A percentile compares a stretch with the other conserved stretches of the same genome.
phyloP scores from a whole-genome alignment of 2,797 vertebrate genomes.

The Pterois miles region DNA sequence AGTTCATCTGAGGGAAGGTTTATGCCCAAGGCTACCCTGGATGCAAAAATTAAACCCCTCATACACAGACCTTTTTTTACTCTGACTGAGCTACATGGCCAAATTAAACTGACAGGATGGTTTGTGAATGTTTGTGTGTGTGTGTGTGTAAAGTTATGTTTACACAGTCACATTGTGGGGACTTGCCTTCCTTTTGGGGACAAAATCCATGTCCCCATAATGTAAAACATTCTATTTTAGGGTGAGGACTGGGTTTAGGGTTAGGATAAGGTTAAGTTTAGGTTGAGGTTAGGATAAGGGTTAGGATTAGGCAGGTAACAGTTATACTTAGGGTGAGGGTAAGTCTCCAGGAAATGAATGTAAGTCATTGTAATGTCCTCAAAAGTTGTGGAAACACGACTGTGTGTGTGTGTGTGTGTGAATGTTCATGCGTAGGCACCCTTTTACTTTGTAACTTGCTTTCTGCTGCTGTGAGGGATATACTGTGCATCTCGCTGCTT shows the following conservation, averaged over 20 bases:
- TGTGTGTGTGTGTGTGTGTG: constrained; percentile 30
- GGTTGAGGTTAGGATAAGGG: too few species aligned
- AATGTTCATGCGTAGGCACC: constrained; percentile 53
- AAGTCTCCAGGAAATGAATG: too few species aligned
- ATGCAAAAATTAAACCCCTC: constrained; percentile 30
- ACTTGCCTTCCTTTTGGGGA: too few species aligned
- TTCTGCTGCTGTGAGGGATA: constrained; percentile 58
- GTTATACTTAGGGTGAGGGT: too few species aligned
- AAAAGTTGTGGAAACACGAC: too few species aligned
- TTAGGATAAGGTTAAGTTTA: too few species aligned
- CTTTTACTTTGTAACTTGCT: constrained; percentile 50
- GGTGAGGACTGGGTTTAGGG: too few species aligned
- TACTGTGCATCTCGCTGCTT: constrained; percentile 46
- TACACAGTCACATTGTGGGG: too few species aligned
- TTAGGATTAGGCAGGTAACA: too few species aligned
- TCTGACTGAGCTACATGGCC: constrained; percentile 42
- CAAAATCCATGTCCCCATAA: too few species aligned
- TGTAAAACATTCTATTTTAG: too few species aligned
- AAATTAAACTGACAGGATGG: constrained; percentile 55
- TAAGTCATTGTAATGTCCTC: too few species aligned
- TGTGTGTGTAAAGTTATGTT: constrained; percentile 27
- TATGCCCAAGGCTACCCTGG: constrained; percentile 17
- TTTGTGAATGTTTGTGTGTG: constrained; percentile 17
- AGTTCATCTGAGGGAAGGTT: constrained; percentile 27
- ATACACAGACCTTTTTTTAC: constrained; percentile 30